These are phyloP conservation scores for Gulo gulo DNA, from an alignment of 2,113 vertebrate species.

Conservation along the genomic window DNA sequence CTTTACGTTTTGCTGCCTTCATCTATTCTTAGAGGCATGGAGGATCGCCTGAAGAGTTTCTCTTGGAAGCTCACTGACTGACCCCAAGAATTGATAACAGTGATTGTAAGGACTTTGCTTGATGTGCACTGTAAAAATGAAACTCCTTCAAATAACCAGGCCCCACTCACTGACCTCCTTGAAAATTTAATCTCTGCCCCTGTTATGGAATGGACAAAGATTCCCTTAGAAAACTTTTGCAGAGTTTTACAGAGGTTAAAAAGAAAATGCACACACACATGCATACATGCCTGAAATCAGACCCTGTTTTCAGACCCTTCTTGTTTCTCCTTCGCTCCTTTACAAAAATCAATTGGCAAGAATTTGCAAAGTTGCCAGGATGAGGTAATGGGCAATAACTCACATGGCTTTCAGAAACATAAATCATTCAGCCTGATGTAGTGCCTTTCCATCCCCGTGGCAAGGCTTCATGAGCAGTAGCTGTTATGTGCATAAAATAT, in stretches of 20 bases:
- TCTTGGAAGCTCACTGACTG: not conserved
- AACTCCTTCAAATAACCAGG: not conserved
- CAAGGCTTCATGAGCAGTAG: constrained; percentile 10
- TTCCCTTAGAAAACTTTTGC: not conserved
- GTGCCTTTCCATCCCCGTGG: not conserved
- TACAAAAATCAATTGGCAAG: constrained; percentile 55
- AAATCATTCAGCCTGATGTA: not conserved
- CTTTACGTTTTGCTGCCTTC: not conserved
- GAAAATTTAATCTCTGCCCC: not conserved
- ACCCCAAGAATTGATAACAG: not conserved
- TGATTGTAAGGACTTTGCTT: not conserved
- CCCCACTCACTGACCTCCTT: not conserved
- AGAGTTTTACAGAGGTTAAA: not conserved
- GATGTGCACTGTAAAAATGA: not conserved
- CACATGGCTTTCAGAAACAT: constrained; percentile 33
- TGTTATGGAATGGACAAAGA: not conserved
- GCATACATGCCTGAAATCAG: not conserved
- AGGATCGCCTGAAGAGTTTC: not conserved
- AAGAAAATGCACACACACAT: not conserved
- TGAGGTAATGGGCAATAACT: constrained; percentile 52
- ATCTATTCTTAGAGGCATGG: not conserved
- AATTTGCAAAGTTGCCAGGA: constrained; percentile 35
- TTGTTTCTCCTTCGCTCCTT: constrained; percentile 47
- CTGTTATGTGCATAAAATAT: not conserved
- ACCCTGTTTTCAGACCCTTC: constrained; percentile 25